Percentiles rank a stretch among this genome's conserved stretches.
Conservation (phyloP, 2,888 invertebrate genomes). For the Erebia palarica region DNA sequence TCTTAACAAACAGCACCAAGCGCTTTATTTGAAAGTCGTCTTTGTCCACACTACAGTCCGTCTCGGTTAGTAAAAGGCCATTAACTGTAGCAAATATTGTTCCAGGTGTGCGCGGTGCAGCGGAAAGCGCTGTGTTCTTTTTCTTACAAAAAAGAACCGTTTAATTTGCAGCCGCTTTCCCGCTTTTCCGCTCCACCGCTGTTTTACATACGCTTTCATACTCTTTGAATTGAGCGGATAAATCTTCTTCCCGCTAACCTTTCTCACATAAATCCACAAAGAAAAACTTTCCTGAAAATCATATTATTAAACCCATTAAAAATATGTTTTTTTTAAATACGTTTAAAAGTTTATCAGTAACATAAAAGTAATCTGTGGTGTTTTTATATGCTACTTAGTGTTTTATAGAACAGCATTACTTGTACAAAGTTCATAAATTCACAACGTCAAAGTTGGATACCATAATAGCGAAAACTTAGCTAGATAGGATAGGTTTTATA, state of each 20-base stretch:
- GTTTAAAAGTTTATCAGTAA: background rate
- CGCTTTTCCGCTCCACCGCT: constrained; percentile 25
- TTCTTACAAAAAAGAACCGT: constrained; percentile 27
- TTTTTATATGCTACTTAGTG: no score
- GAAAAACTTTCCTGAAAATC: constrained; percentile 8
- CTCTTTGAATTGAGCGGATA: constrained; percentile 27
- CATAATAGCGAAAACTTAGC: background rate
- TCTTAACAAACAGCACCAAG: background rate
- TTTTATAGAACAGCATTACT: no score
- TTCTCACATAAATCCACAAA: constrained; percentile 9
- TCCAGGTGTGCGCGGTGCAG: constrained; percentile 35
- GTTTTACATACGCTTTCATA: constrained; percentile 33
- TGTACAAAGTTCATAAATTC: background rate
- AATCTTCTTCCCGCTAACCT: constrained; percentile 14
- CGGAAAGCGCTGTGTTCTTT: constrained; percentile 30
- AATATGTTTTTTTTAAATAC: background rate
- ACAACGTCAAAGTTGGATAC: background rate
- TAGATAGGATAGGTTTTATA: no score
- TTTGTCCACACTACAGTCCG: constrained; percentile 6
- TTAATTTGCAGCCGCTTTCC: constrained; percentile 32
- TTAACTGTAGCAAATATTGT: constrained; percentile 41
- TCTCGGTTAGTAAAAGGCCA: constrained; percentile 31
- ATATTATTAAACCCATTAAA: constrained; percentile 10
- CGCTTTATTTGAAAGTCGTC: constrained; percentile 12
- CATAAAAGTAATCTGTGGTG: background rate